Conservation (phyloP, 2,888 invertebrate species). For the Nesidiocoris tenuis region DNA sequence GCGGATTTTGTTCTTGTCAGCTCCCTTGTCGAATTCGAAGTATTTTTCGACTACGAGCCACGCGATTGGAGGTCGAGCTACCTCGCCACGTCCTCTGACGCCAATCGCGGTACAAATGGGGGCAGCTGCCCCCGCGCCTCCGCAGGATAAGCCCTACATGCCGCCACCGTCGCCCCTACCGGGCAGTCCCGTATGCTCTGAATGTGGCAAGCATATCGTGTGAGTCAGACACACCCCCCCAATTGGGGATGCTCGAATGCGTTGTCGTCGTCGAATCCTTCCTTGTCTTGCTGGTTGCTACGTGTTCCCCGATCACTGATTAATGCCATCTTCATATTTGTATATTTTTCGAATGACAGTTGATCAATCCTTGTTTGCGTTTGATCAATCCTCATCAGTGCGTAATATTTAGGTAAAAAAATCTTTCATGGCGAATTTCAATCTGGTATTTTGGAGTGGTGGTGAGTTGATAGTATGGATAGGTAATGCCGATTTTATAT, state of each 20-base stretch:
- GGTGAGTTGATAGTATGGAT: no score
- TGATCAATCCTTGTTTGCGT: no score
- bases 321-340: not conserved
- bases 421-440: no score
- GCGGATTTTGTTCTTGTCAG: slow-evolving; percentile 22
- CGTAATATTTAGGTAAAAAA: no score
- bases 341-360: no score
- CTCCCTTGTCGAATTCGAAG: slow-evolving; percentile 53
- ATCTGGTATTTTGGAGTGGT: no score
- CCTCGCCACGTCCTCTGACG: slow-evolving; percentile 62
- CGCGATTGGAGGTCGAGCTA: slow-evolving; percentile 66
- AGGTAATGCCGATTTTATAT: no score
- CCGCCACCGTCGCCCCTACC: slow-evolving; percentile 55
- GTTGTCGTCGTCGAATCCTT: not conserved
- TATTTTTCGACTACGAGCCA: slow-evolving; percentile 76
- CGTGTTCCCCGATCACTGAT: not conserved
- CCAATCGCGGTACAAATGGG: slow-evolving; percentile 57
- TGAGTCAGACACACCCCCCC: slow-evolving; percentile 60
- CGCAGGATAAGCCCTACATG: slow-evolving; percentile 56
- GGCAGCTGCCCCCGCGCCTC: slow-evolving; percentile 55
- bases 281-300: not conserved
- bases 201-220: slow-evolving; percentile 85
- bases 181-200: slow-evolving; percentile 69
- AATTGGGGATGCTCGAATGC: slow-evolving; percentile 5
- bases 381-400: no score